Evolutionary conservation across 1,140 invertebrate genomes (phyloP), one percentile per base, ranked within the genome.

Genomic region (Trissolcus basalis): DNA sequence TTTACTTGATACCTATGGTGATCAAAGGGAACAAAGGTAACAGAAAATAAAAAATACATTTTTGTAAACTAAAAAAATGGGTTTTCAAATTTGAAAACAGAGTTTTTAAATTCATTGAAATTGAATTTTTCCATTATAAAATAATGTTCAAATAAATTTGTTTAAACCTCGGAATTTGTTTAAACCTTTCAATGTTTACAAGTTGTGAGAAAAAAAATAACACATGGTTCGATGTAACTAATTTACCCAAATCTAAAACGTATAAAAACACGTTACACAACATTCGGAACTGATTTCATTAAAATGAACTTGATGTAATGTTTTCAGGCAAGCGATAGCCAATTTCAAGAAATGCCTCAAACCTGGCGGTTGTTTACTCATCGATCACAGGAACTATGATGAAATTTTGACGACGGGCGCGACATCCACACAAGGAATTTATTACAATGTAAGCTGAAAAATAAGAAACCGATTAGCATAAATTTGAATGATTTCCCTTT

Each of bases 351-450:
- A 91, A 69, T 94, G 95, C 80, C 89, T 96, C 0, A 95, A 94
- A 85, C 94, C 94, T 0, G 95, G 94, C n/a, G 95, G 95, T 0
- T 88, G 96, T 15, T 84, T 96, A 13, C 82, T 96, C 13, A 96
- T 96, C 56, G 95, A 97, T 85, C 95, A 96, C 80, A 91, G 95
- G 78, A 97, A 97, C 85, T 96, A 96, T 73, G 95, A 96, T 81
- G 90, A 93, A 44, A 95, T 96, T 60, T 91, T 96, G 33, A 90
- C 92, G 44, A 91, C 89, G 13, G 94, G 95, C 0, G 84, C 89
- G 8, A 94, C 94, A 0, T 94, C 95, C 1, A 86, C 91, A 7
- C 94, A 95, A 82, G 95, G 93, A 76, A 93, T 96, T 80, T 96
- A 96, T 87, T 96, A 96, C 80, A 96, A 95, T 83, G 95, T 96